Percentiles rank a stretch among this genome's conserved stretches.
Conservation (phyloP, 1,140 invertebrate species). For the Coenobita brevimanus region DNA sequence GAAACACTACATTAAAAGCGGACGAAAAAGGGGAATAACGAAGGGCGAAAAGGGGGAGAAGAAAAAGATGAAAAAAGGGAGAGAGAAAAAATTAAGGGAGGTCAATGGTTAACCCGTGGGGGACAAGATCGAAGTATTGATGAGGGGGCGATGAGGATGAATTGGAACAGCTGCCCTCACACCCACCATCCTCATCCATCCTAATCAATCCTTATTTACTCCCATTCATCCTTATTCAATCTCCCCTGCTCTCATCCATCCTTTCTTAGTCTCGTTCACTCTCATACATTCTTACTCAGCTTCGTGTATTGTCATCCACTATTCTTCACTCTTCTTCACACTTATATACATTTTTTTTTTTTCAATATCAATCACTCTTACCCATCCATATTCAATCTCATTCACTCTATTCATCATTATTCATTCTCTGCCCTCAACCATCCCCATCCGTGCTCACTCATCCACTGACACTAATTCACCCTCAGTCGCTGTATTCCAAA, state of each 20-base stretch:
- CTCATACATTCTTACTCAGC: not conserved
- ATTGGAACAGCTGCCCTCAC: not conserved
- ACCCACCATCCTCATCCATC: constrained; percentile 2
- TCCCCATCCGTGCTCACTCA: not conserved
- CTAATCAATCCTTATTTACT: not conserved
- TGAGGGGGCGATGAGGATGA: not conserved
- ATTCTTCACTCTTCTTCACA: not conserved
- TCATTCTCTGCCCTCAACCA: not conserved
- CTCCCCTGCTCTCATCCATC: not conserved
- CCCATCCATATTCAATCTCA: not conserved
- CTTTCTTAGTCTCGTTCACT: not conserved
- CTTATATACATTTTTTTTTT: not conserved
- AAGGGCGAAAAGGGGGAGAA: not conserved
- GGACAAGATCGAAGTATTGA: constrained; percentile 31
- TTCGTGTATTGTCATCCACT: not conserved
- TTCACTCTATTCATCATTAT: not conserved
- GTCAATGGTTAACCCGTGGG: too few relatives aligned
- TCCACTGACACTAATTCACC: too few relatives aligned
- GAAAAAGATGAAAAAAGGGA: not conserved
- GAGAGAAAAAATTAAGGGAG: not conserved
- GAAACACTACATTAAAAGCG: not conserved
- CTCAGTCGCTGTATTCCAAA: too few relatives aligned
- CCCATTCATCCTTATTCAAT: not conserved
- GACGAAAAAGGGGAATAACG: not conserved
- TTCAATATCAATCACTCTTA: not conserved